Base-by-base conservation (phyloP, 2,797 vertebrate genomes). In the Mastacembelus armatus region DNA sequence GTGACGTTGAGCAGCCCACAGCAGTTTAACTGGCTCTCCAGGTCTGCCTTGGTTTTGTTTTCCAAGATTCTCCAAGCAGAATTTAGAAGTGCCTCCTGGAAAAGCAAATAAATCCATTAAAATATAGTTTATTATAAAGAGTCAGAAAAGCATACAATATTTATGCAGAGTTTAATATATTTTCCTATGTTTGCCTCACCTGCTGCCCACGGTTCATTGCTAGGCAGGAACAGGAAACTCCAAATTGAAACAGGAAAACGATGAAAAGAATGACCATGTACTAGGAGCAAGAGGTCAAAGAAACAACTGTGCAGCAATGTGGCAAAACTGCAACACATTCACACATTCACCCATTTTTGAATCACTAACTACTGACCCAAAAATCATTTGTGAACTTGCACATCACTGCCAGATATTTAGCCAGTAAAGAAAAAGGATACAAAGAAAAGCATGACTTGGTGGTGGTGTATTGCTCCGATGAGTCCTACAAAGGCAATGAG, bases 381-480 rank as follows among this genome's bases (percentile, higher is more conserved):
- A 26, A 19, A 56, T 10, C 9, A 44, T 21, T 24, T 4, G 18
- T 7, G 18, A 24, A 12, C 15, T 16, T 18, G 0, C 1, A 27
- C 35, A 38, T 16, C 36, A n/a, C 14, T 38, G 7, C 10, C 2
- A 8, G 10, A 30, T 30, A 32, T 2, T 7, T 4, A 2, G 14
- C 7, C 14, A 48, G 18, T 16, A 1, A 9, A 19, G 9, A 21
- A 2, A 52, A 92, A 97, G 95, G 96, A 98, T 98, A 98, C 96
- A 62, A 98, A 97, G 93, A 98, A 98, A 0, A 98, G 95, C 95
- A 98, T 93, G 77, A 98, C 96, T 94, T 98, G 96, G 88, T 98
- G 96, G 85, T 98, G 96, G 78, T 95, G 94, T 42, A 96, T 84
- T 0, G 96, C 96, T 12, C 96, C 96, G 12, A 97, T 87, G 58